A percentile compares a stretch with the other conserved stretches of the same genome.
These are phyloP conservation scores for Orthosia gothica DNA, from an alignment of 2,888 invertebrate genomes.

Conservation along the genomic window DNA sequence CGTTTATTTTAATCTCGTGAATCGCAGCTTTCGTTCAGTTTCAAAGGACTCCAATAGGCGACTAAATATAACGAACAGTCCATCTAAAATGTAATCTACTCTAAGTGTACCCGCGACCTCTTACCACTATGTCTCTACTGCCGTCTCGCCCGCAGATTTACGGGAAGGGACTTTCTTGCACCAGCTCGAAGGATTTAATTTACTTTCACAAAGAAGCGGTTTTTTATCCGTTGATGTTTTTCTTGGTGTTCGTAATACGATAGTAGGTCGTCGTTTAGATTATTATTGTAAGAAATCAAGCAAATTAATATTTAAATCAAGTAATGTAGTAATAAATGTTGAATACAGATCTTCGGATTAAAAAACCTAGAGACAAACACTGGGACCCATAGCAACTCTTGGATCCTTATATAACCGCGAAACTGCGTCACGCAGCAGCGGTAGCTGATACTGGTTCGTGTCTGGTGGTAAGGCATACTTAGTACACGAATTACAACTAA, in stretches of 20 bases:
- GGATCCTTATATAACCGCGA: too few species aligned
- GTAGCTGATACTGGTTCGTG: too few species aligned
- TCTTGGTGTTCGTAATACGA: conserved; percentile 39
- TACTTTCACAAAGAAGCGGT: conserved; percentile 61
- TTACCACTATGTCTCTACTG: conserved; percentile 30
- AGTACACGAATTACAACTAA: too few species aligned
- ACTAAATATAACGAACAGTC: conserved; percentile 5
- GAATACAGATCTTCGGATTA: too few species aligned
- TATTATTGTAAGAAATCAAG: background rate
- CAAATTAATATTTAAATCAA: too few species aligned
- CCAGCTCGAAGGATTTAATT: conserved; percentile 64
- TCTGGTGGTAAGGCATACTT: too few species aligned
- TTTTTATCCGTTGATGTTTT: conserved; percentile 59
- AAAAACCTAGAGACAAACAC: too few species aligned
- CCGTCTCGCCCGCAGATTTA: conserved; percentile 63
- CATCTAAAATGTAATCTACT: conserved; percentile 42
- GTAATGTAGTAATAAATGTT: too few species aligned
- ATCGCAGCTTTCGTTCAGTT: background rate
- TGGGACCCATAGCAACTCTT: too few species aligned
- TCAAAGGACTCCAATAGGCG: background rate
- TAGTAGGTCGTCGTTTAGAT: conserved; percentile 10
- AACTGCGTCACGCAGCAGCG: too few species aligned
- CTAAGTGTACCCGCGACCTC: conserved; percentile 25
- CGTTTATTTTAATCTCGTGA: too few species aligned
- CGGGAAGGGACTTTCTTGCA: conserved; percentile 50